Evolutionary conservation across 2,113 vertebrate genomes (phyloP).

Genomic region (Grammomys dolichurus): DNA sequence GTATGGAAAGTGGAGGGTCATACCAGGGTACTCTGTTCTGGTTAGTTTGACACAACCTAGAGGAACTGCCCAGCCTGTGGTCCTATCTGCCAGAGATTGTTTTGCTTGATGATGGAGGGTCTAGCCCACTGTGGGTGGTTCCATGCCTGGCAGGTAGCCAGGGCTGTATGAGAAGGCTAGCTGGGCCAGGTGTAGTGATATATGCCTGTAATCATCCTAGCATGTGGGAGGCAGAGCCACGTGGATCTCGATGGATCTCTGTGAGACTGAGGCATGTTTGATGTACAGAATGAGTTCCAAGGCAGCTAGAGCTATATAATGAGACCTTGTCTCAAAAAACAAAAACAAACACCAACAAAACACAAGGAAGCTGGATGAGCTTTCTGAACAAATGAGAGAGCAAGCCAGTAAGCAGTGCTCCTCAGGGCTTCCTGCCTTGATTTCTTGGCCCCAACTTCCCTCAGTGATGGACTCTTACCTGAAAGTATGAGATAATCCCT

Average conservation of each 20-base stretch:
- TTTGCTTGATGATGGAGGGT: neutral
- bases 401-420: neutral
- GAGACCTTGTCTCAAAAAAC: neutral
- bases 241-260: neutral
- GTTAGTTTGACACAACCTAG: neutral
- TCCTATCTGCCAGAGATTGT: neutral
- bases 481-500: neutral
- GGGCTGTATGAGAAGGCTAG: neutral
- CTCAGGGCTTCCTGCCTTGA: neutral
- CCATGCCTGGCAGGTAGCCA: neutral
- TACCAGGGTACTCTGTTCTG: neutral
- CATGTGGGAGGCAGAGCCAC: neutral
- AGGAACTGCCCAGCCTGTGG: neutral
- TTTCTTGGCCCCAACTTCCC: neutral
- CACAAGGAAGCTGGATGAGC: neutral
- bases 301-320: neutral
- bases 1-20: accelerated
- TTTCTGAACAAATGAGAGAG: neutral
- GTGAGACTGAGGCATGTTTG: neutral
- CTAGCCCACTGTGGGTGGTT: neutral
- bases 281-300: neutral
- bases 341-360: neutral
- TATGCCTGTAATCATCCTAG: neutral
- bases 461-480: neutral
- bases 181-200: neutral